Conservation (phyloP, 2,888 invertebrate species). For the Rhamphomyia laevipes region DNA sequence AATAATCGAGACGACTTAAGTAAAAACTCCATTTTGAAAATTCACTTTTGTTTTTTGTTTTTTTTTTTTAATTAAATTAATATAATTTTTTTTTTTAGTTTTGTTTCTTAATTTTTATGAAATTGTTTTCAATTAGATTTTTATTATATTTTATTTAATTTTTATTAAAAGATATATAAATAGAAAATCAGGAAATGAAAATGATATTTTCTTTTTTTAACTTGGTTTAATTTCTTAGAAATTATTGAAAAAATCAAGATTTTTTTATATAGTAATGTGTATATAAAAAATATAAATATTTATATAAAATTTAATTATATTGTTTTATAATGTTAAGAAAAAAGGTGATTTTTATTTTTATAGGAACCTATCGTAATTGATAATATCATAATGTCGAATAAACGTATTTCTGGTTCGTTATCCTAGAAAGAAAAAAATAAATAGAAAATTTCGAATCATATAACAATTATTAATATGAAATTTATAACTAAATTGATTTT, state of each 20-base stretch:
- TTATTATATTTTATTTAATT: too few relatives aligned
- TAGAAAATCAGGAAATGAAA: too few relatives aligned
- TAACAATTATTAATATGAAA: not conserved
- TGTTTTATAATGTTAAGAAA: too few relatives aligned
- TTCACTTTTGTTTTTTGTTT: constrained; percentile 3
- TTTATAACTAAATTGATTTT: not conserved
- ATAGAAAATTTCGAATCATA: constrained; percentile 1
- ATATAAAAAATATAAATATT: too few relatives aligned
- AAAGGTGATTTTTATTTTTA: too few relatives aligned
- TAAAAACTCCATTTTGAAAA: constrained; percentile 32
- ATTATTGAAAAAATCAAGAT: too few relatives aligned
- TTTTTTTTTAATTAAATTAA: not conserved
- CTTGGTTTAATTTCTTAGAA: too few relatives aligned
- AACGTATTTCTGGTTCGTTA: constrained; percentile 28
- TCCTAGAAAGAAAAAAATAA: constrained; percentile 25
- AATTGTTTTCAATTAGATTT: too few relatives aligned
- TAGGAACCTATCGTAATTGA: constrained; percentile 24
- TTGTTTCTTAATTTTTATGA: not conserved
- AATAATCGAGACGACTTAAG: constrained; percentile 35
- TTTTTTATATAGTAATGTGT: too few relatives aligned
- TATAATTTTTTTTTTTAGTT: constrained; percentile 4
- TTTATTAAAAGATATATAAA: too few relatives aligned
- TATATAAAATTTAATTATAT: too few relatives aligned
- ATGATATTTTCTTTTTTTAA: too few relatives aligned
- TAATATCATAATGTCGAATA: constrained; percentile 33